phyloP scores from a whole-genome alignment of 2,888 invertebrate genomes.

The Exephanes ischioxanthus region DNA sequence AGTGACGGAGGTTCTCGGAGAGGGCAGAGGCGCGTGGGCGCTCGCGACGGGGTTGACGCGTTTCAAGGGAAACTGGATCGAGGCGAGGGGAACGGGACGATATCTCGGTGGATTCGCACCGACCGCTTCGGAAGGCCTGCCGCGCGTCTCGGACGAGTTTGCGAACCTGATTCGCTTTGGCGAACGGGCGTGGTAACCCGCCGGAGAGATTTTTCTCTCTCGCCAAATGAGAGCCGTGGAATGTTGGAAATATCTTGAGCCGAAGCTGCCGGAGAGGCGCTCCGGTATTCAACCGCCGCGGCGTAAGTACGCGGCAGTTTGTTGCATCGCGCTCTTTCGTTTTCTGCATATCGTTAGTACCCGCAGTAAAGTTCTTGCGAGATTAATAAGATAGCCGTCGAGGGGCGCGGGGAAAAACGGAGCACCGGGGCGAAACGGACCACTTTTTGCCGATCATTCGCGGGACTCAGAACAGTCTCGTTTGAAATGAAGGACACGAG shows the following conservation, averaged over 20 bases:
- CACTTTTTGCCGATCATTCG: background rate
- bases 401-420: no score
- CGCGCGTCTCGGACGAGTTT: constrained; percentile 63
- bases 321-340: constrained; percentile 40
- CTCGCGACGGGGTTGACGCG: constrained; percentile 73
- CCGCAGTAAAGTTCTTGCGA: background rate
- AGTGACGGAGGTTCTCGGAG: constrained; percentile 37
- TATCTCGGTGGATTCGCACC: constrained; percentile 14
- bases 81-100: constrained; percentile 45
- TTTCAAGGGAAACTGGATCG: constrained; percentile 77
- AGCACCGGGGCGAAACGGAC: background rate
- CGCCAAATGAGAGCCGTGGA: constrained; percentile 75
- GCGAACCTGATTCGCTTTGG: constrained; percentile 65
- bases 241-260: constrained; percentile 72
- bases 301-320: constrained; percentile 32
- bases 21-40: constrained; percentile 73
- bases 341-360: constrained; percentile 36
- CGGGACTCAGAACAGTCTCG: background rate
- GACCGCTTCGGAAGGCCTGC: constrained; percentile 1
- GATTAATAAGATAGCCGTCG: constrained; percentile 16
- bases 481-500: background rate
- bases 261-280: constrained; percentile 57
- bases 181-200: constrained; percentile 67
- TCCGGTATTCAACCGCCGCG: constrained; percentile 37
- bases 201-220: constrained; percentile 43